Evolutionary conservation across 2,888 invertebrate species (phyloP).

Genomic region (Liposcelis brunnea): DNA sequence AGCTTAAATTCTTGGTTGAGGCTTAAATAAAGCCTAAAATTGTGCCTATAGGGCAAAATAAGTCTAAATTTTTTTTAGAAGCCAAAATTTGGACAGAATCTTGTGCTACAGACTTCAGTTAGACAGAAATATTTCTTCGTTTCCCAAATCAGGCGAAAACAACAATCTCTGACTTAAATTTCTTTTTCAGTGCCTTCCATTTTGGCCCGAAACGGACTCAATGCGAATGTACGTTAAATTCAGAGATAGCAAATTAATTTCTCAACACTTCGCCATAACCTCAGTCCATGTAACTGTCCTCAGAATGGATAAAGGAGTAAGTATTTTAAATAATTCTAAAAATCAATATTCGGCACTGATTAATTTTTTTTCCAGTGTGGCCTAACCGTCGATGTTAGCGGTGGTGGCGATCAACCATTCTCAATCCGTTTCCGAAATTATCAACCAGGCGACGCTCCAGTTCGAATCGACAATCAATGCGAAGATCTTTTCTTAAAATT

Average conservation of each 20-base stretch:
- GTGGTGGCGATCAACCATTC: constrained; percentile 55
- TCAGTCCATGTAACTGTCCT: constrained; percentile 52
- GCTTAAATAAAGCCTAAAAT: too few species aligned
- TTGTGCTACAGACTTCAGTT: too few species aligned
- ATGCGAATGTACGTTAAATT: constrained; percentile 68
- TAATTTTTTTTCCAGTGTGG: constrained; percentile 36
- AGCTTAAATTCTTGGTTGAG: too few species aligned
- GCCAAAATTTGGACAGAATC: not conserved
- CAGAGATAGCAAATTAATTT: constrained; percentile 53
- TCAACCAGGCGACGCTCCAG: constrained; percentile 58
- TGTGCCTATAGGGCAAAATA: too few species aligned
- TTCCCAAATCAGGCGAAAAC: too few species aligned
- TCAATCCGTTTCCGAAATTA: constrained; percentile 60
- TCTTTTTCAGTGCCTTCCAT: constrained; percentile 35
- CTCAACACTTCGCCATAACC: constrained; percentile 59
- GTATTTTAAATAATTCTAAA: constrained; percentile 18
- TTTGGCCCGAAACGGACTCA: constrained; percentile 68
- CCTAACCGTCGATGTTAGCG: constrained; percentile 50
- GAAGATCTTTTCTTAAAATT: constrained; percentile 64
- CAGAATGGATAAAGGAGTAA: constrained; percentile 68
- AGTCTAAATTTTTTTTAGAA: constrained; percentile 6
- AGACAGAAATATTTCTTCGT: too few species aligned
- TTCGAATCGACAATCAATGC: constrained; percentile 68
- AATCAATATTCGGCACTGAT: not conserved
- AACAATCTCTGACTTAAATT: too few species aligned